Conservation (phyloP, 2,113 vertebrate genomes). For the Actinemys pallida region DNA sequence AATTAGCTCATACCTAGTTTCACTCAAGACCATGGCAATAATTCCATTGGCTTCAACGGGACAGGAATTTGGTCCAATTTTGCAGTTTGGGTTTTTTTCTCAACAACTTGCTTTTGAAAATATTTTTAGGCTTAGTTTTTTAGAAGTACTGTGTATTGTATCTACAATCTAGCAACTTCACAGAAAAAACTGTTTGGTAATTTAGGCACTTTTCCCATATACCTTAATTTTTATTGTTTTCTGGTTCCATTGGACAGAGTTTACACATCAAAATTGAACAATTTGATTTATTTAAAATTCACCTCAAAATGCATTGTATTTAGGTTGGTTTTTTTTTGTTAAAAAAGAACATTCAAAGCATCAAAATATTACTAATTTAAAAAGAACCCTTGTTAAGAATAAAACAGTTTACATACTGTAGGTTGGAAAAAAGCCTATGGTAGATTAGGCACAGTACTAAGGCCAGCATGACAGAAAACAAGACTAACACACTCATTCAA, state of each 20-base stretch:
- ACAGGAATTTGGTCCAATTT: background rate
- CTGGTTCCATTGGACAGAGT: slow-evolving; percentile 63
- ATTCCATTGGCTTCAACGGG: background rate
- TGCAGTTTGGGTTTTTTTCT: background rate
- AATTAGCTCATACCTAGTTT: background rate
- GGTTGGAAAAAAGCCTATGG: slow-evolving; percentile 43
- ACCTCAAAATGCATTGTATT: slow-evolving; percentile 79
- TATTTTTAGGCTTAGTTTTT: background rate
- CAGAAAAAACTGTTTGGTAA: background rate
- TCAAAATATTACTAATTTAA: slow-evolving; percentile 77
- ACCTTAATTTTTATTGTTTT: background rate
- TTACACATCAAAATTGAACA: slow-evolving; percentile 75
- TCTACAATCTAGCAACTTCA: background rate
- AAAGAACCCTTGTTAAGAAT: slow-evolving; percentile 72
- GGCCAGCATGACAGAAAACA: slow-evolving; percentile 58
- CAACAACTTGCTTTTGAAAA: background rate
- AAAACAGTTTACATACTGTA: slow-evolving; percentile 71
- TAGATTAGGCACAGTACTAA: slow-evolving; percentile 67
- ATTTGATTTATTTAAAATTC: slow-evolving; percentile 82
- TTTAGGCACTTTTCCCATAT: background rate
- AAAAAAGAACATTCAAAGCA: slow-evolving; percentile 79
- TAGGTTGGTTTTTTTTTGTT: slow-evolving; percentile 67
- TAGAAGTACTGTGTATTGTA: background rate
- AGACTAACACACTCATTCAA: slow-evolving; percentile 40
- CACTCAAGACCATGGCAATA: background rate